Evolutionary conservation across 2,797 vertebrate genomes (phyloP).

Genomic region (Heteromormyrus szaboi): DNA sequence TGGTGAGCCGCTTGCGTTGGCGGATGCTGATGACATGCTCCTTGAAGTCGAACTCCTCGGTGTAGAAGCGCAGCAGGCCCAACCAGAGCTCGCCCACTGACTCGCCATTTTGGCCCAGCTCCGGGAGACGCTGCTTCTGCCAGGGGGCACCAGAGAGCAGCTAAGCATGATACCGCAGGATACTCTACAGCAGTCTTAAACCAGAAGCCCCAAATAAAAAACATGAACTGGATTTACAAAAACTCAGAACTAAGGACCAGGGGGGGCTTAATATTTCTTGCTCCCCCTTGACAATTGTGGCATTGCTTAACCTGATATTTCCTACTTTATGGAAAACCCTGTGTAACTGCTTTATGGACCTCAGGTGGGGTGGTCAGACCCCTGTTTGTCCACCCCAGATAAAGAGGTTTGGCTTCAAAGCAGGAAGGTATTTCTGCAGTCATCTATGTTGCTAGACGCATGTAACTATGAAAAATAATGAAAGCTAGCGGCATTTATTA

Average conservation of each 20-base stretch:
- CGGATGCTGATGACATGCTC: constrained; percentile 97
- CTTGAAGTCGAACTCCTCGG: constrained; percentile 96
- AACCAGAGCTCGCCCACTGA: constrained; percentile 93
- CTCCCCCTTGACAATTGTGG: background rate
- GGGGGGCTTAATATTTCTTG: background rate
- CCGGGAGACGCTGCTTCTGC: constrained; percentile 72
- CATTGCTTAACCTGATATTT: background rate
- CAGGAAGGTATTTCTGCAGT: background rate
- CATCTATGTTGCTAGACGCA: background rate
- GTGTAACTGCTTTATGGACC: background rate
- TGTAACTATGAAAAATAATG: background rate
- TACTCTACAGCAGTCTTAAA: background rate
- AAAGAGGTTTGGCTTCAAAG: background rate
- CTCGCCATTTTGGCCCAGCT: constrained; percentile 78
- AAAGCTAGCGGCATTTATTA: background rate
- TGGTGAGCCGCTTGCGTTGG: constrained; percentile 87
- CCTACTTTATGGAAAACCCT: background rate
- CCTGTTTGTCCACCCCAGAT: background rate
- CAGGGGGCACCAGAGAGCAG: background rate
- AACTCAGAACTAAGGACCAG: background rate
- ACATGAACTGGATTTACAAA: background rate
- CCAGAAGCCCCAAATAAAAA: background rate
- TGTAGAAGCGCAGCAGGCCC: constrained; percentile 91
- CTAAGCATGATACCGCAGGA: background rate
- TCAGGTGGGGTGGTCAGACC: background rate